Evolutionary conservation across 1,140 invertebrate species (phyloP).

Genomic region (Vanessa tameamea): DNA sequence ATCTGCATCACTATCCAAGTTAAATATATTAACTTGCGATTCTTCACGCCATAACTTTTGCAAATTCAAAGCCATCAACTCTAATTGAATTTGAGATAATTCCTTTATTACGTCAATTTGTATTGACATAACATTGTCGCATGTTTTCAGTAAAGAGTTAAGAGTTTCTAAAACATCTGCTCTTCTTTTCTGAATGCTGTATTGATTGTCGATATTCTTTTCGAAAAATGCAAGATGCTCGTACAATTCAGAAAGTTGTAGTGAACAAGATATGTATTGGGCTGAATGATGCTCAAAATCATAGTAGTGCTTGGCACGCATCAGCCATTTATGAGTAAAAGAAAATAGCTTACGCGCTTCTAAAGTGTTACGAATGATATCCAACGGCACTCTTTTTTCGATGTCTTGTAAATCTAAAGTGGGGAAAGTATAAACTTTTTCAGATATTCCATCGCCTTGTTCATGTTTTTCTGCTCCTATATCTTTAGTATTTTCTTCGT

Average conservation of each 20-base stretch:
- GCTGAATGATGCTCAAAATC: constrained; percentile 85
- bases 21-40: constrained; percentile 67
- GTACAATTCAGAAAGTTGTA: constrained; percentile 86
- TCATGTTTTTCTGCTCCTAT: constrained; percentile 53
- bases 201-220: constrained; percentile 84
- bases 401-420: constrained; percentile 66
- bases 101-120: constrained; percentile 73
- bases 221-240: constrained; percentile 87
- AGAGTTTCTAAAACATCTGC: constrained; percentile 85
- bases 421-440: constrained; percentile 62
- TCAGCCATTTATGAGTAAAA: constrained; percentile 84
- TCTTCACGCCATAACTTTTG: constrained; percentile 76
- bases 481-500: constrained; percentile 62
- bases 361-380: constrained; percentile 64
- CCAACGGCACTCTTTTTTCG: constrained; percentile 56
- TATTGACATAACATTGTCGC: constrained; percentile 68
- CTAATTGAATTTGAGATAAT: constrained; percentile 80
- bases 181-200: constrained; percentile 86
- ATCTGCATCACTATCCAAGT: constrained; percentile 61
- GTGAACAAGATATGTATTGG: constrained; percentile 85
- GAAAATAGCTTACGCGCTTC: constrained; percentile 83
- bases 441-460: constrained; percentile 51
- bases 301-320: constrained; percentile 84
- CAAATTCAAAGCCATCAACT: constrained; percentile 82
- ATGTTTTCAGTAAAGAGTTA: constrained; percentile 68